Evolutionary conservation across 2,797 vertebrate species (phyloP), one percentile per base, ranked within the genome.

Genomic region (Sebastes wilsoni): DNA sequence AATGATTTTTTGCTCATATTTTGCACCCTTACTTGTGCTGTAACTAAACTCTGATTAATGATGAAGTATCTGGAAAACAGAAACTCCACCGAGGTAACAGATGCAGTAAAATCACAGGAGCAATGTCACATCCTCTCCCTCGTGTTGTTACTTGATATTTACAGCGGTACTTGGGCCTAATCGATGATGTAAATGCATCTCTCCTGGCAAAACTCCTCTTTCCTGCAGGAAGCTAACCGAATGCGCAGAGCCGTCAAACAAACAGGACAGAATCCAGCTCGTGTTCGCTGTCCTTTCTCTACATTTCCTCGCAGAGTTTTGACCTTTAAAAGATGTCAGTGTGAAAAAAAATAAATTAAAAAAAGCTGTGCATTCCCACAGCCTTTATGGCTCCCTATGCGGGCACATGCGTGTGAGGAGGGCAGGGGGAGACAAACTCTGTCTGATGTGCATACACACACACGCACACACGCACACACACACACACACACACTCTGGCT

Each of bases 241-340:
- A n/a, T 36, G 83, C 70, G 59, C 86, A 78, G 68, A 56, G 87
- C 88, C 92, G 87, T 89, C 90, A 90, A 81, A 91, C 87, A 85
- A 76, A 78, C 71, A 60, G 72, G 77, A 77, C 72, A 32, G 81
- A 62, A 65, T 77, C 68, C 88, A 30, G 81, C 71, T 86, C 28
- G 2, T 89, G 88, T 87, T 87, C 58, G 75, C 62, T 36, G 49
- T 89, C 78, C 82, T 90, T 76, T 82, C 80, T 87, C 67, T 80
- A 86, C 80, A 75, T 92, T 88, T 91, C 73, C 83, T 84, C 5
- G 49, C 81, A 73, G 79, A 83, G 76, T 77, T 83, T 82, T 94
- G 94, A 95, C 94, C 95, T 95, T 95, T 95, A 88, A 86, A 42
- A 88, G 72, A 85, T 91, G 88, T 88, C 87, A 82, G 83, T 8